Evolutionary conservation across 1,140 invertebrate genomes (phyloP).

Genomic region (Drosophila arizonae): DNA sequence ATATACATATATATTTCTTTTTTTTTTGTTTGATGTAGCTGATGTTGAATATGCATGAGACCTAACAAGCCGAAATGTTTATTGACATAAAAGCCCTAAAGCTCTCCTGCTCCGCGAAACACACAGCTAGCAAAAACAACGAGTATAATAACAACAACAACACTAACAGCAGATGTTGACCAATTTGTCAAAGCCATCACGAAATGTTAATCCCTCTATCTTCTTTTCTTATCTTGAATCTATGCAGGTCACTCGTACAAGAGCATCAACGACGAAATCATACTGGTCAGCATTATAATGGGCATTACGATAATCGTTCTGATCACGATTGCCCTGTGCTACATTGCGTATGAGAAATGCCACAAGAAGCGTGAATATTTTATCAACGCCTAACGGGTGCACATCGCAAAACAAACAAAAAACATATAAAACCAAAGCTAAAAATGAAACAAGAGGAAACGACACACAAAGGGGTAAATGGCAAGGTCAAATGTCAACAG

Average conservation of each 20-base stretch:
- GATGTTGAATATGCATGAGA: constrained; percentile 62
- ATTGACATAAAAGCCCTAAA: constrained; percentile 44
- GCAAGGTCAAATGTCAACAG: constrained; percentile 69
- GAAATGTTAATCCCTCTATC: constrained; percentile 42
- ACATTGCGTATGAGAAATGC: constrained; percentile 90
- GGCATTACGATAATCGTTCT: constrained; percentile 90
- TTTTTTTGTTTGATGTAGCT: constrained; percentile 4
- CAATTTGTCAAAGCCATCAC: constrained; percentile 55
- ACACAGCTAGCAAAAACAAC: background rate
- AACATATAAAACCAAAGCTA: constrained; percentile 19
- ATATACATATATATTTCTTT: background rate
- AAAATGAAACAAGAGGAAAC: background rate
- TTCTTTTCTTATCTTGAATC: constrained; percentile 19
- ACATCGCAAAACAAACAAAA: constrained; percentile 1
- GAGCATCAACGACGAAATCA: constrained; percentile 92
- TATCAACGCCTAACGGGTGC: constrained; percentile 78
- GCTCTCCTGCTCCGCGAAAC: background rate
- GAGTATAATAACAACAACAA: background rate
- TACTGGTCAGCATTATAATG: constrained; percentile 93
- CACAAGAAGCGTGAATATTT: constrained; percentile 84
- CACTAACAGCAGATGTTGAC: constrained; percentile 47
- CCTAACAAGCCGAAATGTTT: constrained; percentile 41
- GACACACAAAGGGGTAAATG: constrained; percentile 14
- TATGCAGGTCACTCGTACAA: constrained; percentile 88
- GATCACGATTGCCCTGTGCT: constrained; percentile 91